These are phyloP conservation scores for Atherinosoma microstoma DNA, from an alignment of 2,797 vertebrate species.

Conservation along the genomic window DNA sequence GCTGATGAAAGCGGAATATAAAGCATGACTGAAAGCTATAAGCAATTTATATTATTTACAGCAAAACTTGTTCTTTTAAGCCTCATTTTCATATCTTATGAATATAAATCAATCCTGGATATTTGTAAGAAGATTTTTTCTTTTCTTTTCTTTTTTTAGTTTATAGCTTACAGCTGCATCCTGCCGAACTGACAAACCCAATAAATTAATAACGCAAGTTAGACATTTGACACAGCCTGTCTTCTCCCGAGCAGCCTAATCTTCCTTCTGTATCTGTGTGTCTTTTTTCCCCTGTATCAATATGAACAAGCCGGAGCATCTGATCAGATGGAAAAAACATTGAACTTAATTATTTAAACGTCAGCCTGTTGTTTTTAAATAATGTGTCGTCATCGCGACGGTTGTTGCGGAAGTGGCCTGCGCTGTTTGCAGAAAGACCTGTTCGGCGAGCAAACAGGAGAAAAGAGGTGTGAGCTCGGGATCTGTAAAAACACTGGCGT, in stretches of 20 bases:
- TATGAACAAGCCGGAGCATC: neutral
- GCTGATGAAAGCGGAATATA: neutral
- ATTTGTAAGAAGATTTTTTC: too few species aligned
- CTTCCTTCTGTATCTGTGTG: neutral
- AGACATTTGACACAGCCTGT: neutral
- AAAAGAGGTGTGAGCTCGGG: neutral
- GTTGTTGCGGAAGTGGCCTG: slow-evolving; percentile 69
- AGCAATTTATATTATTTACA: too few species aligned
- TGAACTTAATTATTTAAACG: slow-evolving; percentile 30
- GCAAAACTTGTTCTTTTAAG: too few species aligned
- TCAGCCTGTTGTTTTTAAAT: slow-evolving; percentile 36
- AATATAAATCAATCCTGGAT: too few species aligned
- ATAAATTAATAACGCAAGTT: too few species aligned
- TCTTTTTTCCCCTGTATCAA: neutral
- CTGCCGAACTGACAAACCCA: too few species aligned
- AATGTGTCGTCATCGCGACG: slow-evolving; percentile 56
- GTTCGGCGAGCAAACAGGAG: slow-evolving; percentile 10
- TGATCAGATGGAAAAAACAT: slow-evolving; percentile 17
- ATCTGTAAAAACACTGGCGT: slow-evolving; percentile 2
- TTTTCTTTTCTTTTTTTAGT: too few species aligned
- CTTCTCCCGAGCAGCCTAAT: neutral
- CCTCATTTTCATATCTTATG: too few species aligned
- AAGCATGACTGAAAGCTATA: neutral
- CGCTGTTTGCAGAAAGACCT: slow-evolving; percentile 38
- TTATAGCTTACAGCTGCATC: too few species aligned